Evolutionary conservation across 37 sponge, comb jelly and placozoan species (phyloP).

Genomic region (Crambe crambe): DNA sequence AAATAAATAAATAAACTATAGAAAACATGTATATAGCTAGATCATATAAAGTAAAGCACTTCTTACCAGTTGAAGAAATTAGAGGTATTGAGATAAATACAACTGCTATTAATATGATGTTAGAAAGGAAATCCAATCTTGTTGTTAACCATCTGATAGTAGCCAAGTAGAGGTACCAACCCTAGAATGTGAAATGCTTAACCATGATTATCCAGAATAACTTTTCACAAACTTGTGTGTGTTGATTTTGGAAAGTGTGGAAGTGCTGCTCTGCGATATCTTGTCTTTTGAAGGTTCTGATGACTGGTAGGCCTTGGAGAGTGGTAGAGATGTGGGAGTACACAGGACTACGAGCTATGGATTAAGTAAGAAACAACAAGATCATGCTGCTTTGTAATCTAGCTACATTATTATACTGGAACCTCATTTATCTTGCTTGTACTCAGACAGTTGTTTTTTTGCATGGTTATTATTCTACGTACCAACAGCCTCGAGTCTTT

Average conservation of each 20-base stretch:
- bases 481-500: conserved; percentile 84
- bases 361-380: not conserved
- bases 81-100: conserved; percentile 53
- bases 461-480: not conserved
- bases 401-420: not conserved
- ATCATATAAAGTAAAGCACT: not conserved
- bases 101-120: conserved; percentile 46
- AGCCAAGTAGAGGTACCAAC: conserved; percentile 62
- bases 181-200: too few species aligned
- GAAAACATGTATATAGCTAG: too few species aligned
- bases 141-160: conserved; percentile 76
- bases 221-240: conserved; percentile 3
- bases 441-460: too few species aligned
- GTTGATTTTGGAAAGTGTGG: conserved; percentile 41
- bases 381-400: not conserved
- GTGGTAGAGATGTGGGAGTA: conserved; percentile 85
- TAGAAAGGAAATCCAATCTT: conserved; percentile 59
- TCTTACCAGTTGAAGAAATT: conserved; percentile 17
- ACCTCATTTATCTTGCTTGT: not conserved
- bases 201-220: too few species aligned
- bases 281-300: conserved; percentile 56
- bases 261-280: conserved; percentile 19
- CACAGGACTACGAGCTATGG: conserved; percentile 84
- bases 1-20: not conserved
- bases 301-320: conserved; percentile 80